These are phyloP conservation scores for Periophthalmodon schlosseri DNA, from an alignment of 2,113 vertebrate species.

Conservation along the genomic window DNA sequence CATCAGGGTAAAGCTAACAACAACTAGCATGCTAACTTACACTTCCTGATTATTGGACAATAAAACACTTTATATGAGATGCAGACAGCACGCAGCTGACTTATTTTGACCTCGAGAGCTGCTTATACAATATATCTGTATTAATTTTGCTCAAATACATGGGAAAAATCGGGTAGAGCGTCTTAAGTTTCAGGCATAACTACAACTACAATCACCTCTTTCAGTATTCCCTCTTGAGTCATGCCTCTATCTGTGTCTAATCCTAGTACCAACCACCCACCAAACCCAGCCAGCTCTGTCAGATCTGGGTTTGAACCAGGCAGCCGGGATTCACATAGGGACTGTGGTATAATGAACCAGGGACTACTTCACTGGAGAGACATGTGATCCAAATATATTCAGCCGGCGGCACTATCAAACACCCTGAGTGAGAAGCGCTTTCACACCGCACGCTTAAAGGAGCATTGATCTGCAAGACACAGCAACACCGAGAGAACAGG, in stretches of 20 bases:
- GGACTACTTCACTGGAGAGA: not conserved
- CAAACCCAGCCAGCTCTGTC: conserved; percentile 22
- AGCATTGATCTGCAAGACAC: not conserved
- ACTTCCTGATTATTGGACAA: too few species aligned
- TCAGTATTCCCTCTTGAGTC: not conserved
- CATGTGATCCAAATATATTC: conserved; percentile 29
- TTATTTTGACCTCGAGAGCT: too few species aligned
- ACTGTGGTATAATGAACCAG: conserved; percentile 18
- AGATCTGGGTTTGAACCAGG: not conserved
- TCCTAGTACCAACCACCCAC: not conserved
- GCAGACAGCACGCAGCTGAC: too few species aligned
- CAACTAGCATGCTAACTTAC: too few species aligned
- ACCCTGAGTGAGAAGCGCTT: conserved; percentile 18
- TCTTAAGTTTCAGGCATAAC: not conserved
- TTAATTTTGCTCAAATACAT: too few species aligned
- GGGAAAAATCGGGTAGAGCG: not conserved
- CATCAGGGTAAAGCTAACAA: too few species aligned
- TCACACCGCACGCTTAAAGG: conserved; percentile 19
- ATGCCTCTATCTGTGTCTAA: not conserved
- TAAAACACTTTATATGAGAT: too few species aligned
- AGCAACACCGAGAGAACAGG: not conserved
- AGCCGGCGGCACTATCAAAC: conserved; percentile 11
- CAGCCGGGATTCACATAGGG: not conserved
- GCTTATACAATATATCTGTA: too few species aligned
- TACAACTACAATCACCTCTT: not conserved